Base-by-base conservation (phyloP, 2,888 invertebrate genomes). In the Agrochola lychnidis region DNA sequence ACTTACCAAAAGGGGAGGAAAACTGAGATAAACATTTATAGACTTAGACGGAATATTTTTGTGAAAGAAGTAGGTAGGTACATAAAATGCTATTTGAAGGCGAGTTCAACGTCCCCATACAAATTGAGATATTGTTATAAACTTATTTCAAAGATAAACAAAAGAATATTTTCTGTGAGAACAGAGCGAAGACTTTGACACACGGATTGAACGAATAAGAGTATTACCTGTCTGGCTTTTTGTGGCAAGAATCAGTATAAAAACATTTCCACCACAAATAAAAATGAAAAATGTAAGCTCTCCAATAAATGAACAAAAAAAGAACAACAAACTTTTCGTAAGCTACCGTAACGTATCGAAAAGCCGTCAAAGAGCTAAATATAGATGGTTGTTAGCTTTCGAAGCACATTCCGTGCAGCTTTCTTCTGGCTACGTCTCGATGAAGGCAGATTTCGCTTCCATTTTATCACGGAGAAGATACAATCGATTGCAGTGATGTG, bases 291-390 rank as follows among this genome's bases (percentile, higher is more conserved):
- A 79, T 83, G 70, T 57, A 51, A 81, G 63, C 30, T 69, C 51
- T 61, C 48, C 48, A 51, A 79, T 67, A 83, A 70, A 79, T 69
- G 70, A 25, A 25, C 48, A 71, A 70, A 70, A 79, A 72, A 78
- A 59, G 48, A 78, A 82, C 70, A 73, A 78, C 62, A 81, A 82
- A 79, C 22, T 71, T 82, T 71, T 79, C 67, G 67, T 79, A 56
- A 69, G 70, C 63, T 59, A 74, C 59, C 67, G 67, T 74, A 56
- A 79, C 68, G 70, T 83, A 79, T 82, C 70, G 74, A 79, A 74
- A 70, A 79, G 48, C 73, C 79, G 68, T 74, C 83, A 82, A 74
- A 68, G 66, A 74, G 67, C 63, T 79, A 74, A 30, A 78, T 82
- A 83, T 63, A 73, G 78, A 70, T 68, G 70, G 74, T 71, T 71